A percentile compares a stretch with the other conserved stretches of the same genome.
These are phyloP conservation scores for Sanderia malayensis DNA, from an alignment of 30 jellyfish, hydroid and myxozoan genomes.

Conservation along the genomic window DNA sequence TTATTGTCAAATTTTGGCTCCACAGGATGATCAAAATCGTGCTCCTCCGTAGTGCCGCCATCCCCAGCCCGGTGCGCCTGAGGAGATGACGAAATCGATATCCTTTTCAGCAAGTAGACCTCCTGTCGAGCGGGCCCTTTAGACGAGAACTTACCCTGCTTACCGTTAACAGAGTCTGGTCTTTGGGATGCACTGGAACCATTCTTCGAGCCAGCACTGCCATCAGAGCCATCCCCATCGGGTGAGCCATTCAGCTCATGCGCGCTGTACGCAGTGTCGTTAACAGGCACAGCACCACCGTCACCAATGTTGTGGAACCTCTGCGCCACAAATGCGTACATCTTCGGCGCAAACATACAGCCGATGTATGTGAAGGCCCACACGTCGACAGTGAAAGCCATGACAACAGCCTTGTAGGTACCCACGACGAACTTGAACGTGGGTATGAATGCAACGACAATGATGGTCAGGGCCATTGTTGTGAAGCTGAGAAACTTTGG, in stretches of 20 bases:
- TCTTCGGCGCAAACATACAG: slow-evolving; percentile 65
- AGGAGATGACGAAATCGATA: slow-evolving; percentile 15
- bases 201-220: neutral
- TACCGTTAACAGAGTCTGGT: neutral
- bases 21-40: too few species aligned
- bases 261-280: slow-evolving; percentile 21
- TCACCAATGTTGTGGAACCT: neutral
- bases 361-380: slow-evolving; percentile 73
- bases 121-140: slow-evolving; percentile 11
- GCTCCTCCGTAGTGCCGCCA: neutral
- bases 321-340: slow-evolving; percentile 42
- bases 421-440: slow-evolving; percentile 73
- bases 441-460: slow-evolving; percentile 65
- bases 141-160: neutral
- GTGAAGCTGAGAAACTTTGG: slow-evolving; percentile 67
- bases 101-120: slow-evolving; percentile 14
- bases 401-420: slow-evolving; percentile 64
- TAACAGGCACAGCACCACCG: neutral
- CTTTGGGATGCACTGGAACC: too few species aligned
- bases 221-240: neutral
- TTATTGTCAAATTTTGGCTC: neutral
- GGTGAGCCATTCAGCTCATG: slow-evolving; percentile 25
- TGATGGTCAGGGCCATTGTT: slow-evolving; percentile 59
- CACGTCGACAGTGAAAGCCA: slow-evolving; percentile 71
- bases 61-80: slow-evolving; percentile 8